phyloP scores from a whole-genome alignment of 92 coral and sea anemone species.

The Metridium senile region DNA sequence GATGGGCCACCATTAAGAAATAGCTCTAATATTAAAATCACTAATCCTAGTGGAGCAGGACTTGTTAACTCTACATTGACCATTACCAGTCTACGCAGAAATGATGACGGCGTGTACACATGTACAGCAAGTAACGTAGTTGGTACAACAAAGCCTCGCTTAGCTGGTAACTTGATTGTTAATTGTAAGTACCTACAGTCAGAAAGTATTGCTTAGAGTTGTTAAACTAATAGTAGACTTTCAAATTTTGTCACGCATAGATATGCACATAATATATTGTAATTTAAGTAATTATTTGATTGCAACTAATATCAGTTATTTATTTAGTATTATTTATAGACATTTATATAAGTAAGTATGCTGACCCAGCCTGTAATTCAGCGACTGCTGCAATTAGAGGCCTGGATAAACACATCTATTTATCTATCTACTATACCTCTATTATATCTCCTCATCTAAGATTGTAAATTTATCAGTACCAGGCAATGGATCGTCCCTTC shows the following conservation, averaged over 20 bases:
- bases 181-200: constrained; percentile 39
- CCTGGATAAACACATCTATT: no score
- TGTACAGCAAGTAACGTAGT: constrained; percentile 29
- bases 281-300: no score
- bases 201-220: neutral
- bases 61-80: constrained; percentile 3
- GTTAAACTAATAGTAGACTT: neutral
- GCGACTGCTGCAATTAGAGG: neutral
- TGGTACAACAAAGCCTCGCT: neutral
- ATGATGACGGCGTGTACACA: constrained; percentile 38
- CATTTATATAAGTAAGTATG: no score
- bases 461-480: no score
- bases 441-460: no score
- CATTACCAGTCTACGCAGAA: constrained; percentile 16
- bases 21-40: neutral
- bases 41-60: neutral
- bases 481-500: no score
- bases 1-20: neutral
- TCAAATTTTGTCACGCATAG: no score
- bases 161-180: constrained; percentile 17
- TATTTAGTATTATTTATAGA: no score
- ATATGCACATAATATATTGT: no score
- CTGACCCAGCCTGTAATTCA: neutral
- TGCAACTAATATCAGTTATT: no score
- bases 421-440: no score